Evolutionary conservation across 1,140 invertebrate genomes (phyloP), one percentile per base, ranked within the genome.

Genomic region (Drosophila ogumai): DNA sequence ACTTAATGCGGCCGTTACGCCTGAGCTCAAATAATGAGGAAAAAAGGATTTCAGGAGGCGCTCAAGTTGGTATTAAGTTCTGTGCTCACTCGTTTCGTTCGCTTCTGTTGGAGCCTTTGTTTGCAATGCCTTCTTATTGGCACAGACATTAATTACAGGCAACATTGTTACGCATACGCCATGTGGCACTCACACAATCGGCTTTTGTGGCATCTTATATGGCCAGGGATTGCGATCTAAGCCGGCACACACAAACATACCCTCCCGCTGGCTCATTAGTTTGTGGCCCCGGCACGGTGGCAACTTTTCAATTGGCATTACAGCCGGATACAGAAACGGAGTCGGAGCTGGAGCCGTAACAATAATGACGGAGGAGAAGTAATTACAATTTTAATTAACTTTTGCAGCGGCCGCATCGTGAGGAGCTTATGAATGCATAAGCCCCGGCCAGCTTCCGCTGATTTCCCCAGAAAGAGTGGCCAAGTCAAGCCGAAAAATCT

Each of bases 371-470:
- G 22, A 64, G 73, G 49, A 73, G 72, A 88, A 90, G 84, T 90
- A 88, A 88, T 88, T 88, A 88, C 80, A 84, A 88, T 90, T 88
- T 90, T 88, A 88, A 88, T 88, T 88, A 88, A 88, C 80, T 90
- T 87, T 81, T 78, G 72, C 58, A 61, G 43, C 59, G 64, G 38
- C 31, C 41, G 60, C 41, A 66, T 44, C 19, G 34, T 31, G 57
- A 22, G 32, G 36, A 43, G 75, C 80, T 77, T 80, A 80, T 82
- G 73, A 79, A 80, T 84, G 80, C 76, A 82, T 78, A 81, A 81
- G 55, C 49, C 44, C 13, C 25, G 38, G 32, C 47, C 49, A 65
- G 78, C 44, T 44, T 40, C 64, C 75, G 52, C 52, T 74, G 78
- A 73, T 74, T 78, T 69, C 74, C 64, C 77, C 68, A 75, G 82